These are phyloP conservation scores for Centropyge bicolor DNA, from an alignment of 2,797 vertebrate genomes.

Conservation along the genomic window DNA sequence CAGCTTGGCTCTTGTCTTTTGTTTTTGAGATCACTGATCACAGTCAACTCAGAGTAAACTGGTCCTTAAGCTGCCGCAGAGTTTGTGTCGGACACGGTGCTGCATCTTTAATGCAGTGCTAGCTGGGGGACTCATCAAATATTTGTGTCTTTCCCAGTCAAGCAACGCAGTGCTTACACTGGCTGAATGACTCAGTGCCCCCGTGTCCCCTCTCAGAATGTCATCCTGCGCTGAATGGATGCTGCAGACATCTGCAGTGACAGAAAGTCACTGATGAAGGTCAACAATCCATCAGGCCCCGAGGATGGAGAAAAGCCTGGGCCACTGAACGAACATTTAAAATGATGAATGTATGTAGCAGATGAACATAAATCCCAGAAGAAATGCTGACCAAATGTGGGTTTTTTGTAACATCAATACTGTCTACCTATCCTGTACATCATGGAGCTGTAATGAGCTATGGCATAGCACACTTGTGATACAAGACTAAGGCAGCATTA, in stretches of 20 bases:
- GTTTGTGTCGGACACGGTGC: constrained; percentile 68
- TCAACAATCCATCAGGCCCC: constrained; percentile 67
- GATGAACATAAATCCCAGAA: constrained; percentile 60
- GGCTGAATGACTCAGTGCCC: constrained; percentile 64
- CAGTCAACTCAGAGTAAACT: constrained; percentile 58
- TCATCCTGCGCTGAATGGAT: constrained; percentile 54
- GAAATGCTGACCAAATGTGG: constrained; percentile 55
- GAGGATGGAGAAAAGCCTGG: constrained; percentile 39
- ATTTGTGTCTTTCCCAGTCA: constrained; percentile 80
- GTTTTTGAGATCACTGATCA: constrained; percentile 59
- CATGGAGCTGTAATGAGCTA: constrained; percentile 13
- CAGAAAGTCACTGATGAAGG: constrained; percentile 77
- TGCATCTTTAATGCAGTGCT: constrained; percentile 83
- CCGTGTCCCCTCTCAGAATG: constrained; percentile 51
- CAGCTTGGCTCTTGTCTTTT: constrained; percentile 10
- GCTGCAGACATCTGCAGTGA: constrained; percentile 70
- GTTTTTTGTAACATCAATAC: constrained; percentile 44
- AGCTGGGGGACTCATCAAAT: constrained; percentile 81
- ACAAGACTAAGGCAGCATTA: constrained; percentile 6
- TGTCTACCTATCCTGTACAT: constrained; percentile 13
- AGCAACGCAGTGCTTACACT: constrained; percentile 67
- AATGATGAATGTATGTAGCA: constrained; percentile 54
- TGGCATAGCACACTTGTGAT: neutral
- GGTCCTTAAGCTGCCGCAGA: constrained; percentile 60
- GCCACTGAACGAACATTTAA: constrained; percentile 53